A percentile compares a stretch with the other conserved stretches of the same genome.
phyloP scores from a whole-genome alignment of 2,888 invertebrate species.

The Drosophila quinaria region DNA sequence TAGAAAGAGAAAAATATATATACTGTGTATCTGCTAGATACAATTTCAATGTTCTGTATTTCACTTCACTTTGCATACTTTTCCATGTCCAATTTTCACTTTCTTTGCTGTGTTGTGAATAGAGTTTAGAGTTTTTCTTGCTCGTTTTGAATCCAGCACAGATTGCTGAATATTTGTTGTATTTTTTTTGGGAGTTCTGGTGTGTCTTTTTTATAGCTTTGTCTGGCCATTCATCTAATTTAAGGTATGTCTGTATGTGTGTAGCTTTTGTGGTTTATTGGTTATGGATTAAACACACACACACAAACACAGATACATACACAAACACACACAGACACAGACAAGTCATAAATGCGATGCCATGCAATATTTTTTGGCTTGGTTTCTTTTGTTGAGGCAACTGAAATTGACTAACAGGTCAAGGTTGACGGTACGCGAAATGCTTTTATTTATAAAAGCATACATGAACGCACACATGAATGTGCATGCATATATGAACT shows the following conservation, averaged over 20 bases:
- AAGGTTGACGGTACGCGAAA: conserved; percentile 70
- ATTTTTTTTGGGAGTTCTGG: conserved; percentile 4
- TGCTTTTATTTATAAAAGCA: conserved; percentile 61
- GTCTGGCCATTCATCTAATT: conserved; percentile 48
- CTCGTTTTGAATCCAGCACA: conserved; percentile 19
- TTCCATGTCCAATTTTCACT: conserved; percentile 33
- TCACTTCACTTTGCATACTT: conserved; percentile 3
- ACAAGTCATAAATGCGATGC: conserved; percentile 55
- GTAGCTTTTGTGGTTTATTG: conserved; percentile 63
- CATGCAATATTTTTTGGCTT: conserved; percentile 57
- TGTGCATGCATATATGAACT: neutral
- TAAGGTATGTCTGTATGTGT: conserved; percentile 38
- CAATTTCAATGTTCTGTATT: conserved; percentile 26
- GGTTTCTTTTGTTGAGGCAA: conserved; percentile 39
- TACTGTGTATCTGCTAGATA: conserved; percentile 20
- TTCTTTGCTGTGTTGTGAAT: conserved; percentile 48
- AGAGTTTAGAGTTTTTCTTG: conserved; percentile 20
- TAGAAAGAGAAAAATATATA: neutral
- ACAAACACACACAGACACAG: neutral
- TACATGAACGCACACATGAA: neutral
- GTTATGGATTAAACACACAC: conserved; percentile 50
- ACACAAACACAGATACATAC: neutral
- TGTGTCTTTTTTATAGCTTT: conserved; percentile 13
- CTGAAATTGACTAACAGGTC: conserved; percentile 64
- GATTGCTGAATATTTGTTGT: conserved; percentile 16